Evolutionary conservation across 2,888 invertebrate species (phyloP).

Genomic region (Drosophila anomelani): DNA sequence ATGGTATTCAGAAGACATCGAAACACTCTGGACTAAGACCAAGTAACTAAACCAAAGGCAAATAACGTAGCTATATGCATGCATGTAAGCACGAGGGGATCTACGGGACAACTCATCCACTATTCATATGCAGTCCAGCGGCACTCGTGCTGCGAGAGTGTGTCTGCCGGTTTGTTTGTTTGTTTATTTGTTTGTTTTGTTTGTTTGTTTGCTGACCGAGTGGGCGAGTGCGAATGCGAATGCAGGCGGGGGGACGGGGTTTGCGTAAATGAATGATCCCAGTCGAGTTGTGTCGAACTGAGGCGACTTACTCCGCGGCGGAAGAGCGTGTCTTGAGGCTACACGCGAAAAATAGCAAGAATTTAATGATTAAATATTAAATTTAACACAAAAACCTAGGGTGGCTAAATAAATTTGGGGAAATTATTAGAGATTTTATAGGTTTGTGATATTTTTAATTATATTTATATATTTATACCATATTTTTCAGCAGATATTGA

Average conservation of each 20-base stretch:
- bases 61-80: background rate
- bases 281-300: slow-evolving; percentile 54
- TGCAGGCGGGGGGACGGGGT: slow-evolving; percentile 47
- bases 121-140: slow-evolving; percentile 76
- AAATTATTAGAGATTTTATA: background rate
- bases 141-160: slow-evolving; percentile 33
- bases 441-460: background rate
- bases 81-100: slow-evolving; percentile 15
- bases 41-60: slow-evolving; percentile 35
- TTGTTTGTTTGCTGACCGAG: slow-evolving; percentile 64
- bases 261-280: slow-evolving; percentile 78
- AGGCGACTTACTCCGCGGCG: slow-evolving; percentile 27
- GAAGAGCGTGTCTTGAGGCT: background rate
- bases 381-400: background rate
- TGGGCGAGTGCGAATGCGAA: slow-evolving; percentile 53
- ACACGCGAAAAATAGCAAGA: background rate
- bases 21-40: slow-evolving; percentile 4
- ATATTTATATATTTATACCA: background rate
- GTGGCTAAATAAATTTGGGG: background rate
- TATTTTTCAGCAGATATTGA: background rate
- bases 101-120: slow-evolving; percentile 49
- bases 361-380: background rate
- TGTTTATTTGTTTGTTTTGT: slow-evolving; percentile 37
- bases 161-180: slow-evolving; percentile 36
- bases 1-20: slow-evolving; percentile 16